phyloP scores from a whole-genome alignment of 2,797 vertebrate genomes.

The Xyrichtys novacula region DNA sequence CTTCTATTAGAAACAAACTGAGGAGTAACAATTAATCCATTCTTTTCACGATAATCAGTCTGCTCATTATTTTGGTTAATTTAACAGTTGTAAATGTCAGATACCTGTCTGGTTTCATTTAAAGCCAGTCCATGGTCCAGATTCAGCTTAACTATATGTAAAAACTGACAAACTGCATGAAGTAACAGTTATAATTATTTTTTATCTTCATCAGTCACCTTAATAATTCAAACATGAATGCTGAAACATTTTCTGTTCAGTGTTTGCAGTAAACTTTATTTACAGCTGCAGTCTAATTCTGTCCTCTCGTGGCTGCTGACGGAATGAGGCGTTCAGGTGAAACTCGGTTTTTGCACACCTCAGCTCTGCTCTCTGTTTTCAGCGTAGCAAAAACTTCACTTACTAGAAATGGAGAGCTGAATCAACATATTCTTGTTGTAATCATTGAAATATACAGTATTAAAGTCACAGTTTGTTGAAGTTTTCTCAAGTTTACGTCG shows the following conservation, averaged over 20 bases:
- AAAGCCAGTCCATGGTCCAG: neutral
- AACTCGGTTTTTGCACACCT: neutral
- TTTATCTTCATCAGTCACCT: neutral
- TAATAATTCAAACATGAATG: neutral
- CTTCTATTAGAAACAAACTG: no score
- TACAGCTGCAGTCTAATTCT: neutral
- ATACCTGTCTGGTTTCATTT: no score
- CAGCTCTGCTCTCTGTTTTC: neutral
- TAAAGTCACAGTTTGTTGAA: neutral
- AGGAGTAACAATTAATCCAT: no score
- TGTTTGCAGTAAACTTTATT: conserved; percentile 1
- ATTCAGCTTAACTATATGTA: neutral
- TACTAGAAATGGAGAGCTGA: neutral
- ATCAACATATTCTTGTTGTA: neutral
- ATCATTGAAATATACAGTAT: neutral
- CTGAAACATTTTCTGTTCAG: neutral
- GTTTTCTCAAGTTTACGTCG: neutral
- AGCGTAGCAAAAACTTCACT: neutral
- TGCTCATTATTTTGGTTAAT: no score
- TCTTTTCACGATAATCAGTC: no score
- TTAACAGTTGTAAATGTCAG: no score
- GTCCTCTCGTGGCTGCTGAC: neutral
- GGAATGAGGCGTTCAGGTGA: neutral
- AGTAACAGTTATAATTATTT: no score
- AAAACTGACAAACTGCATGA: no score